These are phyloP conservation scores for Andrena praecox DNA, from an alignment of 2,888 invertebrate genomes.

Conservation along the genomic window DNA sequence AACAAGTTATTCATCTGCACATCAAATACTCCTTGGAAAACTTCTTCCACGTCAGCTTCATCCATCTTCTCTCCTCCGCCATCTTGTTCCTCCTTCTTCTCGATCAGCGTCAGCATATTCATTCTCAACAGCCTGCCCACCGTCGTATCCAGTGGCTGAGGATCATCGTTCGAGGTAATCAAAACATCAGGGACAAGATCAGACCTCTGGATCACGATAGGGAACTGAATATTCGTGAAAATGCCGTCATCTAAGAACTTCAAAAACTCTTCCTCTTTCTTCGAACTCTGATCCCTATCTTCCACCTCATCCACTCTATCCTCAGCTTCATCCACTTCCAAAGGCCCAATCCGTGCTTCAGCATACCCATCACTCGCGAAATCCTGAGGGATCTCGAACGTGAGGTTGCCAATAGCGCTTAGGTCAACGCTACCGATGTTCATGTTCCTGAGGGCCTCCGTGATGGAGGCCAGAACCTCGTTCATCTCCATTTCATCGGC, in stretches of 20 bases:
- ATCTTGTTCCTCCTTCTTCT: not conserved
- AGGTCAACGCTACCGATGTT: not conserved
- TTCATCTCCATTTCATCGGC: not conserved
- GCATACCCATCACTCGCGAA: not conserved
- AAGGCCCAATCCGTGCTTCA: not conserved
- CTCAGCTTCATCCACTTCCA: not conserved
- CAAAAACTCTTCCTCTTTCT: not conserved
- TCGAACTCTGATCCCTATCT: not conserved
- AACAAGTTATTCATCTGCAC: no score
- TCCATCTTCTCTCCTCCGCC: not conserved
- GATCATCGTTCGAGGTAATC: not conserved
- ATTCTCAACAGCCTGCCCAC: not conserved
- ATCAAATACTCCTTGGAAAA: no score
- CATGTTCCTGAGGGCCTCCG: not conserved
- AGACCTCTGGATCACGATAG: conserved; percentile 8
- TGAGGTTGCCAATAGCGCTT: not conserved
- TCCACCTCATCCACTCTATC: not conserved
- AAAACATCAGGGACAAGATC: not conserved
- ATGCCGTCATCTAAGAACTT: conserved; percentile 26
- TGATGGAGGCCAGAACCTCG: not conserved
- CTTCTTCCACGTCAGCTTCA: no score
- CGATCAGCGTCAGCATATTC: not conserved
- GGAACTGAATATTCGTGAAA: conserved; percentile 36
- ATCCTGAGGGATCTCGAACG: not conserved
- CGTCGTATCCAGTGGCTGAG: not conserved